Conservation (phyloP, 2,113 vertebrate species). For the Percopsis transmontana region DNA sequence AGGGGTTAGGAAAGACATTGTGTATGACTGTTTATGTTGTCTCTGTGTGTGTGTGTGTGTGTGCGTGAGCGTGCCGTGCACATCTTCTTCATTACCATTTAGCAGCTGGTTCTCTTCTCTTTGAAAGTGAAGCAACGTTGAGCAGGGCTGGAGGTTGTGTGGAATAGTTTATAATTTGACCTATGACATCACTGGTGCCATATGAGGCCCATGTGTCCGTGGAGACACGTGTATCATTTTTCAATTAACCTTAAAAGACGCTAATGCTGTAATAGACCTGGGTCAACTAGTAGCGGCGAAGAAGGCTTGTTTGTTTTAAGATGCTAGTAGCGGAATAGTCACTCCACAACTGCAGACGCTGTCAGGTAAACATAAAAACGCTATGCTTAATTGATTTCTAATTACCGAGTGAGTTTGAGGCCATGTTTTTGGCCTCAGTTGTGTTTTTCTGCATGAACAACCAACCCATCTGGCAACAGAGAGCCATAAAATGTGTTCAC, state of each 20-base stretch:
- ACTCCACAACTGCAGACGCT: neutral
- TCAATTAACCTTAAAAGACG: neutral
- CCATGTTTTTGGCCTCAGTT: no score
- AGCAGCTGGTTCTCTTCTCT: constrained; percentile 4
- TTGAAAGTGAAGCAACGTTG: constrained; percentile 3
- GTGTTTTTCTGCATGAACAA: no score
- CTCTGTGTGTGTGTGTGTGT: neutral
- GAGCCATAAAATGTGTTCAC: no score
- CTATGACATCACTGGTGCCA: neutral
- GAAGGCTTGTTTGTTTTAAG: neutral
- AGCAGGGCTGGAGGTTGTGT: constrained; percentile 8
- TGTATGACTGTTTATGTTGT: neutral
- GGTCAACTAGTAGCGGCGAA: neutral
- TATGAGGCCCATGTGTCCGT: neutral
- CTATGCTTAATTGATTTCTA: no score
- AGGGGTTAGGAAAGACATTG: constrained; percentile 1
- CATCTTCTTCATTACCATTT: neutral
- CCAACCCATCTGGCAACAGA: no score
- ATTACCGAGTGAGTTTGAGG: no score
- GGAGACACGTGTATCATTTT: neutral
- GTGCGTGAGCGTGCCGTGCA: neutral
- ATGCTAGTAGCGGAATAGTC: neutral
- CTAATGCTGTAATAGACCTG: neutral
- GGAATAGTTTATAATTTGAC: constrained; percentile 11
- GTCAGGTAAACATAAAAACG: neutral